These are phyloP conservation scores for Alsophila aescularia DNA, from an alignment of 2,888 invertebrate genomes.

Conservation along the genomic window DNA sequence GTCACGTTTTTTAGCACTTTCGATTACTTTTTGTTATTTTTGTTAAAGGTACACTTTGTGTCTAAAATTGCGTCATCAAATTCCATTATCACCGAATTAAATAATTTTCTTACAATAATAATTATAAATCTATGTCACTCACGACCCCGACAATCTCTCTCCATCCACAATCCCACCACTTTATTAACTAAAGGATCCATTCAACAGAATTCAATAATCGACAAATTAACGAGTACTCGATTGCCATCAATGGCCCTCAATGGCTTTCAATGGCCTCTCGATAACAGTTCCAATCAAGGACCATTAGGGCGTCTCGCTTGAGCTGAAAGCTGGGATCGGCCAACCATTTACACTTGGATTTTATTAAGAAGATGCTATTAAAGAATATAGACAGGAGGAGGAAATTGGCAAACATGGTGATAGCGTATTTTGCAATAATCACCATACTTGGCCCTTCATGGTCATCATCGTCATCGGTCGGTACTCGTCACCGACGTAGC, in stretches of 20 bases:
- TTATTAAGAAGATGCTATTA: neutral
- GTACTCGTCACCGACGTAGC: no score
- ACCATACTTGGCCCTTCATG: no score
- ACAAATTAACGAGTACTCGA: constrained; percentile 32
- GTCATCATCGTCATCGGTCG: no score
- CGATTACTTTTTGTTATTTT: no score
- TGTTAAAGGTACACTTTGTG: no score
- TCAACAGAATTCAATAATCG: constrained; percentile 30
- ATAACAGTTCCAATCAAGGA: constrained; percentile 37
- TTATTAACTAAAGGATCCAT: neutral
- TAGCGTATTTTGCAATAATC: no score
- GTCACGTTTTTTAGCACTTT: no score
- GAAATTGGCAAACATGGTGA: no score
- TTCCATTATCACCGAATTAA: no score
- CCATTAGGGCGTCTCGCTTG: constrained; percentile 12
- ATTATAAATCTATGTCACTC: neutral
- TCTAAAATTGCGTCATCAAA: no score
- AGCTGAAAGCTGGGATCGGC: constrained; percentile 1
- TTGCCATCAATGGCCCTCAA: constrained; percentile 5
- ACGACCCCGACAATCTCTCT: neutral
- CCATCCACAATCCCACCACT: neutral
- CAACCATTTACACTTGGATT: constrained; percentile 16
- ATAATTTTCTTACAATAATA: no score
- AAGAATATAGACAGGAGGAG: no score
- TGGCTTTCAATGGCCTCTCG: constrained; percentile 15